A percentile compares a stretch with the other conserved stretches of the same genome.
phyloP scores from a whole-genome alignment of 2,113 vertebrate species.

The Alectura lathami region DNA sequence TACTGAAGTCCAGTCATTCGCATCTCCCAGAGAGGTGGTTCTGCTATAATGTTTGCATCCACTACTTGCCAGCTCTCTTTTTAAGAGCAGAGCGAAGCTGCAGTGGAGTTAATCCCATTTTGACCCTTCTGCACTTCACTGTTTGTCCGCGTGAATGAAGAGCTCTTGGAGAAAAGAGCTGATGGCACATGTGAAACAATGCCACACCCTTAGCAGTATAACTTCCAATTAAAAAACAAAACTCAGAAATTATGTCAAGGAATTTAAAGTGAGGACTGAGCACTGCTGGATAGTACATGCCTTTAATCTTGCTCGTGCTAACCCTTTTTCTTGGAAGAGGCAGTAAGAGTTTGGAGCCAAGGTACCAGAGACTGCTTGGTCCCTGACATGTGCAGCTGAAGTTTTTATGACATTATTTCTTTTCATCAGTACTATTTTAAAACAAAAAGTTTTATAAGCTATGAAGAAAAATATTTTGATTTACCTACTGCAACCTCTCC shows the following conservation, averaged over 20 bases:
- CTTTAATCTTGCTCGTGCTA: neutral
- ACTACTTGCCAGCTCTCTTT: neutral
- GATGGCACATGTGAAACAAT: fast-evolving
- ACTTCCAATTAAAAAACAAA: neutral
- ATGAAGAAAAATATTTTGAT: neutral
- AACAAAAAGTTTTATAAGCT: neutral
- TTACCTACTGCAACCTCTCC: neutral
- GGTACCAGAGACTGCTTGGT: neutral
- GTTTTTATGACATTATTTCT: neutral
- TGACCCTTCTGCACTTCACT: neutral
- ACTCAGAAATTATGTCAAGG: neutral
- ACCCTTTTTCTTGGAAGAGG: neutral
- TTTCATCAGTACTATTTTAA: neutral
- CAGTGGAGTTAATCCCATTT: neutral
- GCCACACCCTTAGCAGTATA: neutral
- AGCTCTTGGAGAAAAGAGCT: neutral
- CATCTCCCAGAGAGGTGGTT: neutral
- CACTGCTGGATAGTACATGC: neutral
- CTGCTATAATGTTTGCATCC: neutral
- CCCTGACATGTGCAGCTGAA: neutral
- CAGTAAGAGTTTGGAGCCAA: neutral
- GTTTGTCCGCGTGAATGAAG: neutral
- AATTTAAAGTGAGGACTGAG: neutral
- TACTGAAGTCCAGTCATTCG: neutral
- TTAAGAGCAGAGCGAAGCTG: neutral